phyloP scores from a whole-genome alignment of 92 coral and sea anemone species.

The Ricordea florida region DNA sequence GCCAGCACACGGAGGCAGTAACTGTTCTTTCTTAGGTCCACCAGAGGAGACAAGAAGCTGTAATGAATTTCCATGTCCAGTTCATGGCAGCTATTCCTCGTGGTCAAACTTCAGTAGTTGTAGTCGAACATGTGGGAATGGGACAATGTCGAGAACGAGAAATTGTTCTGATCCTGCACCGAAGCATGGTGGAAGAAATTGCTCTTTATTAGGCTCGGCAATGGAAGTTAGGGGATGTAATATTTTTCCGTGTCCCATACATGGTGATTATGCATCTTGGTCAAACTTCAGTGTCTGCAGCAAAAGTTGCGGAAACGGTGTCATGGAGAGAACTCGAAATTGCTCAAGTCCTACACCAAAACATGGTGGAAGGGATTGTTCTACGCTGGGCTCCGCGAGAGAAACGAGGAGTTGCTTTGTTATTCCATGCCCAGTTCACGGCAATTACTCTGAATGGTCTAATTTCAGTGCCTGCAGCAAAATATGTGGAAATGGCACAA shows the following conservation, averaged over 20 bases:
- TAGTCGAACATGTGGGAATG: conserved; percentile 71
- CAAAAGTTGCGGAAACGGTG: conserved; percentile 72
- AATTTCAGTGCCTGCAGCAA: conserved; percentile 39
- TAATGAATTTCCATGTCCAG: conserved; percentile 72
- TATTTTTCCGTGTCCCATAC: conserved; percentile 65
- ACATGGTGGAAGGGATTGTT: conserved; percentile 71
- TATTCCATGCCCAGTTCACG: conserved; percentile 70
- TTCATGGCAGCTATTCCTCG: conserved; percentile 61
- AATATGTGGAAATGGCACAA: conserved; percentile 58
- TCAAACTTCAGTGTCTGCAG: conserved; percentile 59
- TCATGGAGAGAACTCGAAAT: conserved; percentile 33
- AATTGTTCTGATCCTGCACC: conserved; percentile 75
- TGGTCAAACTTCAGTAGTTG: conserved; percentile 77
- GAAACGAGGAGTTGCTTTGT: conserved; percentile 36
- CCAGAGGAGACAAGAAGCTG: conserved; percentile 46
- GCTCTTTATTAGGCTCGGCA: conserved; percentile 59
- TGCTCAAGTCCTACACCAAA: conserved; percentile 78
- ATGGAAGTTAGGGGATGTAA: conserved; percentile 58
- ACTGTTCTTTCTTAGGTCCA: conserved; percentile 69
- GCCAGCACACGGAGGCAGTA: conserved; percentile 79
- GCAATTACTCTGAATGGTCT: conserved; percentile 55
- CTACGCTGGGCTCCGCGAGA: conserved; percentile 14
- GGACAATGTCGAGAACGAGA: conserved; percentile 58
- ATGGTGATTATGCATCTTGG: conserved; percentile 74
- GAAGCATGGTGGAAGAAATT: conserved; percentile 57